phyloP scores from a whole-genome alignment of 2,113 vertebrate species.

The Gasterosteus aculeatus region DNA sequence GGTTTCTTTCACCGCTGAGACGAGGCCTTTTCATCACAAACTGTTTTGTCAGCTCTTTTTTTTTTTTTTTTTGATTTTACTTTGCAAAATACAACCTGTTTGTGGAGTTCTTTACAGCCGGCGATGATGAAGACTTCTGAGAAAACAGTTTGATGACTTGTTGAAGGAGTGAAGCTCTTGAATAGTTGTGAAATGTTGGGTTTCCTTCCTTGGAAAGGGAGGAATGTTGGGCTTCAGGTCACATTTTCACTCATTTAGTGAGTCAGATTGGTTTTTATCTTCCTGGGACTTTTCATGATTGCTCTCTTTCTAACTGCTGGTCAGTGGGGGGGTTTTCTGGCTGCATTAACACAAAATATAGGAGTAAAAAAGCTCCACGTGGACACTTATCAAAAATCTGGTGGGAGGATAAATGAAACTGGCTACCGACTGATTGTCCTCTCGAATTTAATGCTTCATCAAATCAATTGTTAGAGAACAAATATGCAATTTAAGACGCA shows the following conservation, averaged over 20 bases:
- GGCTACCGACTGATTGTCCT: neutral
- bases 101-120: no score
- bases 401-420: neutral
- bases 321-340: slow-evolving; percentile 9
- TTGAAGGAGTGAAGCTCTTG: slow-evolving; percentile 17
- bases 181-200: slow-evolving; percentile 35
- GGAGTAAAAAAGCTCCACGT: neutral
- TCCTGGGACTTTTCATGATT: slow-evolving; percentile 15
- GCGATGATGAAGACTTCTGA: no score
- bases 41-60: no score
- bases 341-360: neutral
- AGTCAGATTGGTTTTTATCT: slow-evolving; percentile 16
- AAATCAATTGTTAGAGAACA: slow-evolving; percentile 29
- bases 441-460: slow-evolving; percentile 25
- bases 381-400: neutral
- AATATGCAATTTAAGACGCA: neutral
- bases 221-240: slow-evolving; percentile 15
- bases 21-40: slow-evolving; percentile 2
- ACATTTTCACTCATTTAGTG: slow-evolving; percentile 10
- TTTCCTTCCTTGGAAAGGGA: slow-evolving; percentile 14
- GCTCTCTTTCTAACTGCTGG: neutral
- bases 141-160: no score
- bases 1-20: neutral
- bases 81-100: neutral
- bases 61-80: neutral